A percentile compares a stretch with the other conserved stretches of the same genome.
phyloP scores from a whole-genome alignment of 2,113 vertebrate species.

The Chitala chitala region DNA sequence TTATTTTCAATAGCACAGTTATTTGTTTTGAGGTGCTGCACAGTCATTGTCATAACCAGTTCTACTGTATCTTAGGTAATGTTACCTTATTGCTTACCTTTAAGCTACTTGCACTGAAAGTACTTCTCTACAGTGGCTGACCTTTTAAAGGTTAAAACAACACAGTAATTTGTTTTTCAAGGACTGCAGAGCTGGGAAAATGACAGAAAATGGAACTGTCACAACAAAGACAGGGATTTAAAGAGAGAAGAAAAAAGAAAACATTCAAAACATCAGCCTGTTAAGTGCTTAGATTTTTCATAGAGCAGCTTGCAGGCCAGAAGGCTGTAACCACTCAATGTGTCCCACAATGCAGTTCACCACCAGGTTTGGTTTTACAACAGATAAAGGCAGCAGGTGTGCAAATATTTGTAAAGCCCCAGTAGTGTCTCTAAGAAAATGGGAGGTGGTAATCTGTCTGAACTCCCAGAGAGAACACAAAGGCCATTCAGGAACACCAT shows the following conservation, averaged over 20 bases:
- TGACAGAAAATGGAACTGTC: conserved; percentile 3
- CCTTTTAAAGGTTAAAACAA: conserved; percentile 9
- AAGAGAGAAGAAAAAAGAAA: neutral
- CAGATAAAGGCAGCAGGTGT: conserved; percentile 68
- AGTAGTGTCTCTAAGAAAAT: conserved; percentile 44
- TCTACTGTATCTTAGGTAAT: neutral
- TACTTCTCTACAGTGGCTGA: conserved; percentile 1
- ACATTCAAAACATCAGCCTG: neutral
- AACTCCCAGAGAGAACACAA: conserved; percentile 45
- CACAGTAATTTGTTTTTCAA: conserved; percentile 17
- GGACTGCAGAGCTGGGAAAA: neutral
- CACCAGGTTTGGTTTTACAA: conserved; percentile 54
- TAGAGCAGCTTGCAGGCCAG: neutral
- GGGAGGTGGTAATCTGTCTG: conserved; percentile 44
- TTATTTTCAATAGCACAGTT: neutral
- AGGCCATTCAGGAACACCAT: neutral
- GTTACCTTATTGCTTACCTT: conserved; percentile 4
- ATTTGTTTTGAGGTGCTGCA: neutral
- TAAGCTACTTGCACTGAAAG: conserved; percentile 16
- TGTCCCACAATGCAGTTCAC: conserved; percentile 58
- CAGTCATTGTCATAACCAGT: neutral
- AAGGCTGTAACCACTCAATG: neutral
- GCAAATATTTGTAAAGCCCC: conserved; percentile 56
- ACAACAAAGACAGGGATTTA: neutral
- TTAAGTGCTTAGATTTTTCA: neutral